A percentile compares a stretch with the other conserved stretches of the same genome.
Conservation (phyloP, 2,113 vertebrate species). For the Tragelaphus strepsiceros region DNA sequence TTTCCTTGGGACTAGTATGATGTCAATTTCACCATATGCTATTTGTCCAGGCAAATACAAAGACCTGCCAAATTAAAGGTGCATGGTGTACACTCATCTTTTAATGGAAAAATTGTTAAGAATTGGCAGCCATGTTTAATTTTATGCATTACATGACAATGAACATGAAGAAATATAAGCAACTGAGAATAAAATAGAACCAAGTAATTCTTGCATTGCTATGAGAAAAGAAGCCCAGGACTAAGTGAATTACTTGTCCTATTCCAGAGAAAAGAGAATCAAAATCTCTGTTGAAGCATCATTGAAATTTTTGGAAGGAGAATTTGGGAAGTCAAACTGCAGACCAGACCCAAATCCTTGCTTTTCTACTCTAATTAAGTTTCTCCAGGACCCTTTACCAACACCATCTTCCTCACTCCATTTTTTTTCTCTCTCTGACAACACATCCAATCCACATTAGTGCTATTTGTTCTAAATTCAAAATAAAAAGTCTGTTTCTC, state of each 20-base stretch:
- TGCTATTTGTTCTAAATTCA: background rate
- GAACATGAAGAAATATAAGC: background rate
- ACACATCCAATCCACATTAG: background rate
- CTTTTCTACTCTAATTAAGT: background rate
- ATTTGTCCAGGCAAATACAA: background rate
- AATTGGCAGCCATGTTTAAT: background rate
- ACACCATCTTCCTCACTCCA: background rate
- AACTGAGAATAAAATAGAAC: background rate
- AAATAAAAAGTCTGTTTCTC: background rate
- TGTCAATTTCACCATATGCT: background rate
- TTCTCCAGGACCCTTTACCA: background rate
- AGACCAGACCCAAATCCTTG: no score
- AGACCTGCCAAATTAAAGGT: background rate
- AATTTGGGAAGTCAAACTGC: background rate
- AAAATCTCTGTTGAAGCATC: background rate
- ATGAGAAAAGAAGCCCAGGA: background rate
- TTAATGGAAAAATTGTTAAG: background rate
- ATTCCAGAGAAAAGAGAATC: background rate
- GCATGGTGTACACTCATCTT: background rate
- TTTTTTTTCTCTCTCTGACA: background rate
- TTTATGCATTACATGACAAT: background rate
- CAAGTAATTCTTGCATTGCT: background rate
- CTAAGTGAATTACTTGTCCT: background rate
- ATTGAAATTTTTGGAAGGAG: background rate
- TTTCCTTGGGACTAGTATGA: background rate